phyloP scores from a whole-genome alignment of 2,113 vertebrate species.

The Tachuris rubrigastra region DNA sequence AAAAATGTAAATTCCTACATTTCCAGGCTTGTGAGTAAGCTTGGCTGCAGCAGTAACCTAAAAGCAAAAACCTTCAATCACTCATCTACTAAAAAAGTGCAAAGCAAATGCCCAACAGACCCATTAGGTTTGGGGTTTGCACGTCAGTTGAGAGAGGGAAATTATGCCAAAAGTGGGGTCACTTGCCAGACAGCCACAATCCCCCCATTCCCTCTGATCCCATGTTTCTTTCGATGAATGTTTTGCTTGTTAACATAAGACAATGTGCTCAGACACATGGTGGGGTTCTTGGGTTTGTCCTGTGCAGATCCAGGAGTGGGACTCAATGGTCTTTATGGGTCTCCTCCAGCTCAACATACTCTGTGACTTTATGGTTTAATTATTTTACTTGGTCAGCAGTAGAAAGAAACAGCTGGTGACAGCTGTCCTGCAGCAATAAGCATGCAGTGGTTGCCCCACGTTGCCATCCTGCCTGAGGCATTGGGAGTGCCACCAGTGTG shows the following conservation, averaged over 20 bases:
- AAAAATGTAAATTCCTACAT: not conserved
- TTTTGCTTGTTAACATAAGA: not conserved
- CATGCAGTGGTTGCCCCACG: accelerated
- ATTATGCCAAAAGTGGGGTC: not conserved
- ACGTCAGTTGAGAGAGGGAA: not conserved
- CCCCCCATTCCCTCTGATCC: not conserved
- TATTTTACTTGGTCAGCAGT: not conserved
- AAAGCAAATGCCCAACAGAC: not conserved
- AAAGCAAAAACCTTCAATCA: not conserved
- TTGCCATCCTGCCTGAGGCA: not conserved
- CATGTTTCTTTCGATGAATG: accelerated
- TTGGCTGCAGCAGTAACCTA: not conserved
- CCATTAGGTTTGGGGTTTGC: not conserved
- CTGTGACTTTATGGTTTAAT: not conserved
- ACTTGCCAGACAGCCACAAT: not conserved
- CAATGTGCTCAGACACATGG: not conserved
- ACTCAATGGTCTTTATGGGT: not conserved
- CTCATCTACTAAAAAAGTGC: accelerated
- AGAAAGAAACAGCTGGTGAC: not conserved
- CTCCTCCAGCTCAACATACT: not conserved
- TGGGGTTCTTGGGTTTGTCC: not conserved
- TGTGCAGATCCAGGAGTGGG: not conserved
- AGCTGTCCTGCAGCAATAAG: not conserved
- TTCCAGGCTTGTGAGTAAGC: not conserved
- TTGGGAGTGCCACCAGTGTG: accelerated